These are phyloP conservation scores for Percina caprodes DNA, from an alignment of 2,113 vertebrate genomes.

Conservation along the genomic window DNA sequence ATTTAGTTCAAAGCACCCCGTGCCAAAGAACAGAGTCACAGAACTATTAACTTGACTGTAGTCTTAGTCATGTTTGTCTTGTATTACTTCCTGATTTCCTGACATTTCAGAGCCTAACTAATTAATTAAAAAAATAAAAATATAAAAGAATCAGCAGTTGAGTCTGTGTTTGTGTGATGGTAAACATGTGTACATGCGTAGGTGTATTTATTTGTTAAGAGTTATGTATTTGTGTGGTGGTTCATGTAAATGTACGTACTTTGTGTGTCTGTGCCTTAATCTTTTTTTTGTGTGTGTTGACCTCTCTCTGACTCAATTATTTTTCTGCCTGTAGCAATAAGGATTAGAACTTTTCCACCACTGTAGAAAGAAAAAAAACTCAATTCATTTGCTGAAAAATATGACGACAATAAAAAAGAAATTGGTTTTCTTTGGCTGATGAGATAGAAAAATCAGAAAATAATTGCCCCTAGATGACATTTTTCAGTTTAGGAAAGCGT, in stretches of 20 bases:
- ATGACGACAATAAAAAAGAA: conserved; percentile 77
- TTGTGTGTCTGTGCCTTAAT: background rate
- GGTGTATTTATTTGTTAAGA: background rate
- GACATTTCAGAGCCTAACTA: background rate
- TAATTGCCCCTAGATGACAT: conserved; percentile 47
- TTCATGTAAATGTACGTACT: background rate
- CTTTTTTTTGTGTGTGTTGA: conserved; percentile 29
- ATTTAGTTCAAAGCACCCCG: too few species aligned
- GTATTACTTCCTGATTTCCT: background rate
- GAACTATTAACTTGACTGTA: too few species aligned
- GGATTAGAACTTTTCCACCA: conserved; percentile 74
- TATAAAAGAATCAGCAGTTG: background rate
- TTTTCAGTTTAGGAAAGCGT: conserved; percentile 53
- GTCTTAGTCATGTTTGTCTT: background rate
- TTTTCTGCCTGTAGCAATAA: conserved; percentile 75
- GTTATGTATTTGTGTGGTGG: background rate
- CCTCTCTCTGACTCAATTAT: conserved; percentile 75
- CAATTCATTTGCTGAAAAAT: conserved; percentile 74
- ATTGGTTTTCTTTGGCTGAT: conserved; percentile 72
- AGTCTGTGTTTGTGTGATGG: background rate
- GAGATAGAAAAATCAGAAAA: conserved; percentile 66
- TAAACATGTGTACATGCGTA: background rate
- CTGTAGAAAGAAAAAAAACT: conserved; percentile 34
- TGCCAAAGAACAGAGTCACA: too few species aligned
- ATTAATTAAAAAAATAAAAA: background rate